Conservation (phyloP, 2,113 vertebrate genomes). For the Furnarius figulus region DNA sequence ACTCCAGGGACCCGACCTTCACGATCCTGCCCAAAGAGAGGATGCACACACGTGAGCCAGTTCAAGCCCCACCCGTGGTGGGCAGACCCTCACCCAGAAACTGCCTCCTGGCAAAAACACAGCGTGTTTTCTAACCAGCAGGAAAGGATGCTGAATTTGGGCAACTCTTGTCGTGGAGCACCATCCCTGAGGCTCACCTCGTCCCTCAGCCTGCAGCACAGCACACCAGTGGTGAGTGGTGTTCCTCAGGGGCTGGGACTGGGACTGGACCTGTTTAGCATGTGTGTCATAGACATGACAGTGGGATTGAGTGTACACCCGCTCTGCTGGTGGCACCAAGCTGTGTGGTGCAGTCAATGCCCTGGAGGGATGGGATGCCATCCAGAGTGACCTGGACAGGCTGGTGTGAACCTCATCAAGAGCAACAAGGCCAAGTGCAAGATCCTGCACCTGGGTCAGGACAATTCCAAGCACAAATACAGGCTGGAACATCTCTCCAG, state of each 20-base stretch:
- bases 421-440: background rate
- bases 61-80: accelerated
- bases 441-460: background rate
- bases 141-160: background rate
- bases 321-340: background rate
- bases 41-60: background rate
- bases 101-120: background rate
- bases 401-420: background rate
- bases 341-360: background rate
- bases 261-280: background rate
- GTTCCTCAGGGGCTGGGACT: too few species aligned
- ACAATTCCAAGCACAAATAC: background rate
- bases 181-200: accelerated
- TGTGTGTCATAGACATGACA: background rate
- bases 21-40: conserved; percentile 76
- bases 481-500: background rate
- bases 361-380: background rate
- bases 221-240: background rate
- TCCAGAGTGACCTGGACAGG: background rate
- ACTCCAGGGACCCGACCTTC: conserved; percentile 88
- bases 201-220: background rate
- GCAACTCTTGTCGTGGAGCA: background rate
- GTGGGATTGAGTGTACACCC: background rate
- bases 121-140: background rate
- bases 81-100: background rate